A percentile compares a stretch with the other conserved stretches of the same genome.
Evolutionary conservation across 1,140 invertebrate genomes (phyloP).

Genomic region (Grapholita molesta): DNA sequence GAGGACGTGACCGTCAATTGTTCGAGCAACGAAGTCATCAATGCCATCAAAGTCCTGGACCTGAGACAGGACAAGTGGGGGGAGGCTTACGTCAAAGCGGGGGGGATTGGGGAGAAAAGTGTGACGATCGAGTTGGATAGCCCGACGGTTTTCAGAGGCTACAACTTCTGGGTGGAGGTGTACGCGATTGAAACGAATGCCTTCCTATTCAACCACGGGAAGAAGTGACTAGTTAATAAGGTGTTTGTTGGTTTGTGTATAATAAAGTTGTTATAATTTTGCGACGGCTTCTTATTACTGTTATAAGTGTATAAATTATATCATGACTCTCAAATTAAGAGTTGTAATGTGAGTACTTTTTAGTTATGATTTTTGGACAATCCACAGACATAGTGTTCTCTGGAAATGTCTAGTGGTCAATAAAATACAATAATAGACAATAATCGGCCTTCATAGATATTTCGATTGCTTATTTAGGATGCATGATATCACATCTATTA

Average conservation of each 20-base stretch:
- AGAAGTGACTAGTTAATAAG: constrained; percentile 27
- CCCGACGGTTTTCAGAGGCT: constrained; percentile 53
- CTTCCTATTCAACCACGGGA: constrained; percentile 32
- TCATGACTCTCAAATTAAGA: too few species aligned
- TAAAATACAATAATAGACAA: too few species aligned
- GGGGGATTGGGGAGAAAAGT: constrained; percentile 56
- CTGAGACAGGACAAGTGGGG: constrained; percentile 58
- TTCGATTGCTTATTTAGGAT: too few species aligned
- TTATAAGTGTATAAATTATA: too few species aligned
- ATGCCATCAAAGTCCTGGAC: constrained; percentile 56
- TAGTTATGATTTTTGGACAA: too few species aligned
- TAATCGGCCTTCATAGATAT: too few species aligned
- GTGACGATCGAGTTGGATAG: constrained; percentile 60
- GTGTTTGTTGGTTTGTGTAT: constrained; percentile 3
- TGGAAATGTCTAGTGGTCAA: too few species aligned
- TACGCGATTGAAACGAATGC: constrained; percentile 50
- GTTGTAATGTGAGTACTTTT: too few species aligned
- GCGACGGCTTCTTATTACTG: too few species aligned
- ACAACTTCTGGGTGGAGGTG: constrained; percentile 63
- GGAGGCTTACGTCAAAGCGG: constrained; percentile 51
- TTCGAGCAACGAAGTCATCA: constrained; percentile 55
- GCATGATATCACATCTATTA: too few species aligned
- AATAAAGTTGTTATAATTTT: constrained; percentile 4
- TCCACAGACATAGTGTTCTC: too few species aligned
- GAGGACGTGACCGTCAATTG: constrained; percentile 60